These are phyloP conservation scores for Biston betularia DNA, from an alignment of 2,888 invertebrate species.

Conservation along the genomic window DNA sequence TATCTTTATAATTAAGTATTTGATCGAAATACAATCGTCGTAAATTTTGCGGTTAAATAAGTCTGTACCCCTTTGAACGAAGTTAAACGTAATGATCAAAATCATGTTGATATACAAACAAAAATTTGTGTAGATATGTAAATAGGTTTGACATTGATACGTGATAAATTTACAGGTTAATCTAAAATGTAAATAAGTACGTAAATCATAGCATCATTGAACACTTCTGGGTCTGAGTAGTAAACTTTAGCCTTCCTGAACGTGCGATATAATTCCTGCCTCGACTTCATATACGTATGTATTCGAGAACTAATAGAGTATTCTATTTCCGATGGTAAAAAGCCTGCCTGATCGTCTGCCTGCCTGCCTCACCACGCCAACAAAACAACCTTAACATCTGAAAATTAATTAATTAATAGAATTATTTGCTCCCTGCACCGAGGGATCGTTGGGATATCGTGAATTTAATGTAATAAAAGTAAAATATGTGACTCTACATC, in stretches of 20 bases:
- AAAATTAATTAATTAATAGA: constrained; percentile 69
- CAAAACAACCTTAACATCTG: constrained; percentile 66
- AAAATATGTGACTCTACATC: not conserved
- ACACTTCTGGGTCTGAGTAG: constrained; percentile 4
- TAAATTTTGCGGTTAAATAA: constrained; percentile 4
- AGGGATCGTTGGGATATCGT: constrained; percentile 8
- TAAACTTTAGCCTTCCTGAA: constrained; percentile 13
- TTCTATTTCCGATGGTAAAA: constrained; percentile 51
- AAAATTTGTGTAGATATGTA: constrained; percentile 12
- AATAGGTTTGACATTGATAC: constrained; percentile 6
- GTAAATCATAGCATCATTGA: not conserved
- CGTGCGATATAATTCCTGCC: constrained; percentile 25
- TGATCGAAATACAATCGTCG: not conserved
- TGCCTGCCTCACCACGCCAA: constrained; percentile 63
- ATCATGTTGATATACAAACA: constrained; percentile 10
- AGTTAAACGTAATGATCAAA: not conserved
- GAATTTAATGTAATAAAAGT: not conserved
- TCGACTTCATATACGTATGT: constrained; percentile 11
- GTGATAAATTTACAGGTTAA: not conserved
- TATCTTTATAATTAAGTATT: constrained; percentile 21
- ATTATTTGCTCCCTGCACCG: constrained; percentile 52
- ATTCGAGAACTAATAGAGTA: constrained; percentile 54
- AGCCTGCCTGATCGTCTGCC: constrained; percentile 40
- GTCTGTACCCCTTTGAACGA: constrained; percentile 18
- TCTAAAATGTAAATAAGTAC: not conserved